These are phyloP conservation scores for Ptychochromis oligacanthus DNA, from an alignment of 2,113 vertebrate genomes.

Conservation along the genomic window DNA sequence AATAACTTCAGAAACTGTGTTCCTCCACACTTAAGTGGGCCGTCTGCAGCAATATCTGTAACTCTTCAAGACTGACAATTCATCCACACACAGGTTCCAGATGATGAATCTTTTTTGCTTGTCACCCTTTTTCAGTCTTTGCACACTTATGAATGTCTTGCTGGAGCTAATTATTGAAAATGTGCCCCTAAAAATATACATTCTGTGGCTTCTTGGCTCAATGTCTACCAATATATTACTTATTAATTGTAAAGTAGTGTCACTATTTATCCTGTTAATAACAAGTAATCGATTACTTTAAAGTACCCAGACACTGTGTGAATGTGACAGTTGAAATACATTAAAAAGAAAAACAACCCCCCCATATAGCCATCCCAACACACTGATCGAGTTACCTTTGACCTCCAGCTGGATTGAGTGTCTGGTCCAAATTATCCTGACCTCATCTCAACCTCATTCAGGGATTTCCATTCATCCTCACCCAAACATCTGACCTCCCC, in stretches of 20 bases:
- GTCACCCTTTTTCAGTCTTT: neutral
- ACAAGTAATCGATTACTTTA: neutral
- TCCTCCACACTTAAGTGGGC: neutral
- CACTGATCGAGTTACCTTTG: slow-evolving; percentile 59
- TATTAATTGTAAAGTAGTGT: neutral
- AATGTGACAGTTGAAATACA: neutral
- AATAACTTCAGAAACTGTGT: neutral
- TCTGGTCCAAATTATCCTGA: slow-evolving; percentile 32
- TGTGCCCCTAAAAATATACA: too few relatives aligned
- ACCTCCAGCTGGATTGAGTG: slow-evolving; percentile 53
- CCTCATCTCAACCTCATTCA: slow-evolving; percentile 38
- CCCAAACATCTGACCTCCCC: slow-evolving; percentile 11
- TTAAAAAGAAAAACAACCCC: slow-evolving; percentile 1
- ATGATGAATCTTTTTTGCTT: neutral
- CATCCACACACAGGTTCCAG: neutral
- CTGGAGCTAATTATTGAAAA: too few relatives aligned
- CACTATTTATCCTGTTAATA: neutral
- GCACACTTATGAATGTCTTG: neutral
- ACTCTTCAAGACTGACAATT: neutral
- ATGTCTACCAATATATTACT: too few relatives aligned
- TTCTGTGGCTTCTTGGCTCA: too few relatives aligned
- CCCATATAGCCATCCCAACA: slow-evolving; percentile 16
- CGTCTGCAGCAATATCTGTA: neutral
- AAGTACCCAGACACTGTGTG: neutral
- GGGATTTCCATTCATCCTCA: neutral